phyloP scores from a whole-genome alignment of 2,113 vertebrate species.

The Puntigrus tetrazona region DNA sequence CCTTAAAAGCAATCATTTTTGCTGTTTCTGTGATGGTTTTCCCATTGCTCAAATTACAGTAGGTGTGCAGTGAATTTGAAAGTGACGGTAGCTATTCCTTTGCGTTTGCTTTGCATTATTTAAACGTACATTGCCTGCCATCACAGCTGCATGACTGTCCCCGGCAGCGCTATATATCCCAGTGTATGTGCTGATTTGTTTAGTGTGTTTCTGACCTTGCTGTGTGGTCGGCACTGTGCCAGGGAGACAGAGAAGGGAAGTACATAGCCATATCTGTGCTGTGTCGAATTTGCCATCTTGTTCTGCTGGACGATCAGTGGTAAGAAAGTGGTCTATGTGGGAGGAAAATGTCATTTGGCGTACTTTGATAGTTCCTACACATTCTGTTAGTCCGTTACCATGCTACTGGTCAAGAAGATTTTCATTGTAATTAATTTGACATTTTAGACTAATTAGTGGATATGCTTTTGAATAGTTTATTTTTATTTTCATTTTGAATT shows the following conservation, averaged over 20 bases:
- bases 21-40: slow-evolving; percentile 39
- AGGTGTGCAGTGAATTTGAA: background rate
- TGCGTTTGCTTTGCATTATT: background rate
- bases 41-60: slow-evolving; percentile 62
- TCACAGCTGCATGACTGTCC: slow-evolving; percentile 71
- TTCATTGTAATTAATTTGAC: too few relatives aligned
- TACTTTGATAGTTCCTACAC: too few relatives aligned
- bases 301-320: slow-evolving; percentile 73
- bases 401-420: background rate
- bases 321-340: slow-evolving; percentile 52
- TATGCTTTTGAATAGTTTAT: too few relatives aligned
- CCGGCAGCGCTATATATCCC: slow-evolving; percentile 65
- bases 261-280: background rate
- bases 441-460: too few relatives aligned
- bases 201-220: slow-evolving; percentile 47
- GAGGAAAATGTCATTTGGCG: background rate
- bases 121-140: background rate
- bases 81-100: background rate
- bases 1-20: background rate
- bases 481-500: too few relatives aligned
- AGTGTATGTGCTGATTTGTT: slow-evolving; percentile 73
- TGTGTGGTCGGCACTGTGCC: slow-evolving; percentile 63
- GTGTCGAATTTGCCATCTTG: slow-evolving; percentile 65
- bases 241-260: background rate
- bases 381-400: background rate